Evolutionary conservation across 2,888 invertebrate species (phyloP), one percentile per base, ranked within the genome.

Genomic region (Eupithecia dodoneata): DNA sequence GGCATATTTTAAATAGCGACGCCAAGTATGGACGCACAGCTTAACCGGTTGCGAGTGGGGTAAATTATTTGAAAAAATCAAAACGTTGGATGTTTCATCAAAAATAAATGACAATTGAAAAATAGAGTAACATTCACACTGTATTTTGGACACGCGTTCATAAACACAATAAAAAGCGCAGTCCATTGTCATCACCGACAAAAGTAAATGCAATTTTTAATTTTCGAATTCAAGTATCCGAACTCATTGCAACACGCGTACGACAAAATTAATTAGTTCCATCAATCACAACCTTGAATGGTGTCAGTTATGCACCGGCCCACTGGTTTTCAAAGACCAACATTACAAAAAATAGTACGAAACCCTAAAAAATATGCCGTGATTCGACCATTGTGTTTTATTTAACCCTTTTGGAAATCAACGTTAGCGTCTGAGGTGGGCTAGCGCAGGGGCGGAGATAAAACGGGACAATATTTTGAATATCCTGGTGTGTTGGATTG

Each of bases 201-300:
- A 91, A 87, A 78, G 86, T 83, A 79, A 70, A 82, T 83, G 87
- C 86, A 85, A 86, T 86, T 91, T 90, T 89, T 85, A 87, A 91
- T 90, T 91, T 89, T 77, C 71, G 81, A 88, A 90, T 92, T 93
- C 91, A 88, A 94, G 93, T 92, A 88, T 87, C 88, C 83, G 81
- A 86, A 85, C 88, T 87, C 87, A 87, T 87, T 88, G 84, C 88
- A 86, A 90, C 89, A 89, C 87, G 89, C 88, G 89, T 86, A 89
- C 89, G 87, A 92, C 91, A 87, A 93, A 94, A 95, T 94, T 94
- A 95, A 94, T 95, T 95, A 95, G 94, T 94, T 93, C 88, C 94
- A 95, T 95, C 94, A 92, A 94, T 95, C 94, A 94, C 85, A 83
- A 82, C 81, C 81, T 44, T 92, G 92, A 93, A 93, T 92, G 86